Evolutionary conservation across 2,888 invertebrate species (phyloP).

Genomic region (Epirrhoe tristata): DNA sequence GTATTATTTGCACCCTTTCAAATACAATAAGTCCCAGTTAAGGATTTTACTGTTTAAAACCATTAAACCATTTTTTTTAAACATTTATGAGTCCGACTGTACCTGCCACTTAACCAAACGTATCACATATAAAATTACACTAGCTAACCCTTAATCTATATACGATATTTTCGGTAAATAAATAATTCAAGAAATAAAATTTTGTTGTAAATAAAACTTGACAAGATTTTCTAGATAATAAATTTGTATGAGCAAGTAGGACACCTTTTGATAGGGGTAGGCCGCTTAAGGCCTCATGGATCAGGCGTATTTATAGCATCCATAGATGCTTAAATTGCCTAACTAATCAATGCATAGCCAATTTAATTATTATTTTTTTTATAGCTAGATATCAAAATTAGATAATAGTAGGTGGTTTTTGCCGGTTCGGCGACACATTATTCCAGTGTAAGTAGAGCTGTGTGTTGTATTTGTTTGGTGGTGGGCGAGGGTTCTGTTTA

Average conservation of each 20-base stretch:
- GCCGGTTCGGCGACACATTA: too few species aligned
- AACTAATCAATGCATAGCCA: too few species aligned
- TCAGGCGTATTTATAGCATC: too few species aligned
- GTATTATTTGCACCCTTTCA: too few species aligned
- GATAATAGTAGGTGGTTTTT: background rate
- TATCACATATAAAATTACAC: conserved; percentile 71
- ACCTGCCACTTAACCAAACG: conserved; percentile 43
- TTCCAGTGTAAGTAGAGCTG: too few species aligned
- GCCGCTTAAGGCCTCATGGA: background rate
- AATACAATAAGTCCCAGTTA: too few species aligned
- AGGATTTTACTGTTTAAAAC: too few species aligned
- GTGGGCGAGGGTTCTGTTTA: too few species aligned
- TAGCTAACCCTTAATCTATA: conserved; percentile 52
- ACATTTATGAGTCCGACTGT: conserved; percentile 15
- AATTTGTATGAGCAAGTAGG: background rate
- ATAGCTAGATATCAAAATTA: too few species aligned
- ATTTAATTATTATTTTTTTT: too few species aligned
- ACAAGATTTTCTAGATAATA: background rate
- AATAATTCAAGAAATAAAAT: conserved; percentile 13
- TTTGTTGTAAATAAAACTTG: conserved; percentile 5
- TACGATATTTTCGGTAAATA: conserved; percentile 8
- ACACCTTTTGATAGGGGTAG: background rate
- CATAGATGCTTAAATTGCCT: too few species aligned
- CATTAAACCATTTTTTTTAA: background rate
- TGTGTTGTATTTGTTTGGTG: too few species aligned